phyloP scores from a whole-genome alignment of 2,113 vertebrate genomes.

The Tympanuchus pallidicinctus region DNA sequence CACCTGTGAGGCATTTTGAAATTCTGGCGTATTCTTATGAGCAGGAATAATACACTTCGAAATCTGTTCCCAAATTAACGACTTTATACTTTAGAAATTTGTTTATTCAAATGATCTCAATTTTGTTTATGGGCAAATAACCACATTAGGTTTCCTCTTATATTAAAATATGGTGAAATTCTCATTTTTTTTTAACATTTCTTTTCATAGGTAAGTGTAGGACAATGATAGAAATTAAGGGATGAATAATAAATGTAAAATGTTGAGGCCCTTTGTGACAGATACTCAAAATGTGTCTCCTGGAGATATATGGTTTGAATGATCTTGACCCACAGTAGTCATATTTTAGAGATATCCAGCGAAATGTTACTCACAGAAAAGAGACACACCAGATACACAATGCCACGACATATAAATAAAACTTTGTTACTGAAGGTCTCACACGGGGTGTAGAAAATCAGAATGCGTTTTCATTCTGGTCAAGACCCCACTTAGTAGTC shows the following conservation, averaged over 20 bases:
- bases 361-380: not conserved
- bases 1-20: not conserved
- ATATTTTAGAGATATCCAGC: not conserved
- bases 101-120: not conserved
- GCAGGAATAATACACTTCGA: not conserved
- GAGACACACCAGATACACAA: not conserved
- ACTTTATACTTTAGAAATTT: not conserved
- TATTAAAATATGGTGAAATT: not conserved
- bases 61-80: not conserved
- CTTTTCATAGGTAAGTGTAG: not conserved
- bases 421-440: not conserved
- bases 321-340: constrained; percentile 13
- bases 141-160: not conserved
- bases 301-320: not conserved
- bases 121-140: not conserved
- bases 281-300: constrained; percentile 14
- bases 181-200: not conserved
- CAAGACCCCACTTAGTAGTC: not conserved
- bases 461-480: not conserved
- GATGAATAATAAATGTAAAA: not conserved
- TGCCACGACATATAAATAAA: not conserved
- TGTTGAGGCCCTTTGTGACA: not conserved
- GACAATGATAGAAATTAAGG: not conserved
- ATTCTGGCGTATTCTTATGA: not conserved
- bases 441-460: not conserved